Conservation (phyloP, 92 coral and sea anemone genomes). For the Palythoa heliodiscus region DNA sequence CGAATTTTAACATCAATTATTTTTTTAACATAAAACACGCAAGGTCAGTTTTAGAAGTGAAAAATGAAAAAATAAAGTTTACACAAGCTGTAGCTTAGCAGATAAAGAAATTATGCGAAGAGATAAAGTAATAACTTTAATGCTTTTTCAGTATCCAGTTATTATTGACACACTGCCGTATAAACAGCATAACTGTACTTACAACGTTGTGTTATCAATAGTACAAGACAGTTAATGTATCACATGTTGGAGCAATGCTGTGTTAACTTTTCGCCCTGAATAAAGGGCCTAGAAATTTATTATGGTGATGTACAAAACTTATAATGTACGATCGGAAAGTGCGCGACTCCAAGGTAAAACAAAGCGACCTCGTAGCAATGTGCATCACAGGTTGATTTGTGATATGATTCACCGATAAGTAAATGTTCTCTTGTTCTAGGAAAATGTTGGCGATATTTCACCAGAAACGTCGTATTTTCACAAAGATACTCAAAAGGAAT, state of each 20-base stretch:
- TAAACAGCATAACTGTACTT: too few relatives aligned
- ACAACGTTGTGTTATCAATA: too few relatives aligned
- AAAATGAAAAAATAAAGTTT: too few relatives aligned
- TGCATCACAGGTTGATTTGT: neutral
- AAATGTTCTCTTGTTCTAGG: slow-evolving; percentile 1
- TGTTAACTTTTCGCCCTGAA: too few relatives aligned
- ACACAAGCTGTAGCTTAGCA: neutral
- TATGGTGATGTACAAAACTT: neutral
- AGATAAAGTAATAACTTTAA: too few relatives aligned
- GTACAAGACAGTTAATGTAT: too few relatives aligned
- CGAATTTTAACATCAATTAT: too few relatives aligned
- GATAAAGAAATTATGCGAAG: neutral
- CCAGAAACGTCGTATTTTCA: neutral
- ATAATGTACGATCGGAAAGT: neutral
- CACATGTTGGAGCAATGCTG: too few relatives aligned
- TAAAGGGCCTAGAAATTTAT: too few relatives aligned
- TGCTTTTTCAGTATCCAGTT: neutral
- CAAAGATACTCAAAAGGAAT: neutral
- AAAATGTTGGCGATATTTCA: neutral
- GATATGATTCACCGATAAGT: neutral
- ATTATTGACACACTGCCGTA: too few relatives aligned
- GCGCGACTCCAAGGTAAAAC: neutral
- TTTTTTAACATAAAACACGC: neutral
- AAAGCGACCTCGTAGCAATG: neutral
- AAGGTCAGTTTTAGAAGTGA: neutral